Percentiles rank a stretch among this genome's conserved stretches.
Evolutionary conservation across 37 sponge, comb jelly and placozoan genomes (phyloP).

Genomic region (Ianthella basta): DNA sequence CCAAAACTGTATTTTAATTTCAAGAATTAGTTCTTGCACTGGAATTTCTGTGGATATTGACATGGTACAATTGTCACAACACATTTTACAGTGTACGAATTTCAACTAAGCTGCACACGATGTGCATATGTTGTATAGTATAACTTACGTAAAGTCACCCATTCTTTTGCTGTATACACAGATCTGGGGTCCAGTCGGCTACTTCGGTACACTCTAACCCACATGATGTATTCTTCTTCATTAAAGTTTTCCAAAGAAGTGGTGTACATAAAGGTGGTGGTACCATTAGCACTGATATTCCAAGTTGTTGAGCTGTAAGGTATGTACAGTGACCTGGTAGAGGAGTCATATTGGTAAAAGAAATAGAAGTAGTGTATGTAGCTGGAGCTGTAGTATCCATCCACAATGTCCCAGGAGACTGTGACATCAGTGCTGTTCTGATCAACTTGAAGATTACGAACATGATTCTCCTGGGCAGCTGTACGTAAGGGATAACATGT

Average conservation of each 20-base stretch:
- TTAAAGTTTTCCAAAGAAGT: neutral
- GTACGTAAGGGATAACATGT: neutral
- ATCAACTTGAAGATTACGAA: no score
- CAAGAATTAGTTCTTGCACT: neutral
- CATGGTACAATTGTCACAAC: no score
- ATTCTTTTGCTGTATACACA: no score
- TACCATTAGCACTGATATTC: neutral
- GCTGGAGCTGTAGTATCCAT: conserved; percentile 9
- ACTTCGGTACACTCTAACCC: neutral
- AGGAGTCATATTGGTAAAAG: no score
- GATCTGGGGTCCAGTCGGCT: no score
- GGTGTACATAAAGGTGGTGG: neutral
- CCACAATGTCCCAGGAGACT: conserved; percentile 16
- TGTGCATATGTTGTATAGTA: no score
- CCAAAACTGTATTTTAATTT: neutral
- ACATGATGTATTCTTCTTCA: conserved; percentile 18
- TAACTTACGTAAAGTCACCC: no score
- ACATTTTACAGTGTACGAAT: no score
- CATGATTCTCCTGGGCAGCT: no score
- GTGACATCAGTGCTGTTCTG: neutral
- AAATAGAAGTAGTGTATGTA: conserved; percentile 1
- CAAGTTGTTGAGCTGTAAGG: neutral
- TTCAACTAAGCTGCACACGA: no score
- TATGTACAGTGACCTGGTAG: no score
- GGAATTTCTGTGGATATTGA: no score